Percentiles rank a stretch among this genome's conserved stretches.
Evolutionary conservation across 2,113 vertebrate species (phyloP).

Genomic region (Melanocharis versteri): DNA sequence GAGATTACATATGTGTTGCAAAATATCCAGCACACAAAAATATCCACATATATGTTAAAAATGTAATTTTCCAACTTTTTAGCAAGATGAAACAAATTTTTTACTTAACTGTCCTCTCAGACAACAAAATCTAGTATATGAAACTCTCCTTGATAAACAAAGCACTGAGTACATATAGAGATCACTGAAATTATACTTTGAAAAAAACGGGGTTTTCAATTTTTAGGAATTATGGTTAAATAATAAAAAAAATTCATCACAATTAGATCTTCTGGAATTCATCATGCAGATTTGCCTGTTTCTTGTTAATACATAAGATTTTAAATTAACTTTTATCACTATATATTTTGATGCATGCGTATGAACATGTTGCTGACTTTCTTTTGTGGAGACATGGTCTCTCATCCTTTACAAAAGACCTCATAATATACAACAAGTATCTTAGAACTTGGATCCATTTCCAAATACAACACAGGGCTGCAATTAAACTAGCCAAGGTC

Average conservation of each 20-base stretch:
- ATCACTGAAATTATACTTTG: background rate
- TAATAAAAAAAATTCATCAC: background rate
- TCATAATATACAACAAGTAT: background rate
- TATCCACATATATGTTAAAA: background rate
- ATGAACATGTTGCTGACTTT: background rate
- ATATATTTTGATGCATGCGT: background rate
- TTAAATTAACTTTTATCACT: background rate
- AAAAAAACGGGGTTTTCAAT: background rate
- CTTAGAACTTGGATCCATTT: background rate
- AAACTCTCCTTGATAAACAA: background rate
- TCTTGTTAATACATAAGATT: background rate
- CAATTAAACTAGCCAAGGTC: background rate
- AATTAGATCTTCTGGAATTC: background rate
- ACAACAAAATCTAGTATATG: background rate
- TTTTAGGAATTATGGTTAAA: background rate
- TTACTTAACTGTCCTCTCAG: background rate
- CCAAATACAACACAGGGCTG: background rate
- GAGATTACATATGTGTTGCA: background rate
- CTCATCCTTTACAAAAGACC: background rate
- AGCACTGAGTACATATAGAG: background rate
- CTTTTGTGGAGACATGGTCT: background rate
- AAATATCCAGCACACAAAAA: background rate
- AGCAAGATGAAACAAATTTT: background rate
- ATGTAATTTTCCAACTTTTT: background rate
- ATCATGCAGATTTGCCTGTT: background rate